Evolutionary conservation across 2,113 vertebrate genomes (phyloP).

Genomic region (human): DNA sequence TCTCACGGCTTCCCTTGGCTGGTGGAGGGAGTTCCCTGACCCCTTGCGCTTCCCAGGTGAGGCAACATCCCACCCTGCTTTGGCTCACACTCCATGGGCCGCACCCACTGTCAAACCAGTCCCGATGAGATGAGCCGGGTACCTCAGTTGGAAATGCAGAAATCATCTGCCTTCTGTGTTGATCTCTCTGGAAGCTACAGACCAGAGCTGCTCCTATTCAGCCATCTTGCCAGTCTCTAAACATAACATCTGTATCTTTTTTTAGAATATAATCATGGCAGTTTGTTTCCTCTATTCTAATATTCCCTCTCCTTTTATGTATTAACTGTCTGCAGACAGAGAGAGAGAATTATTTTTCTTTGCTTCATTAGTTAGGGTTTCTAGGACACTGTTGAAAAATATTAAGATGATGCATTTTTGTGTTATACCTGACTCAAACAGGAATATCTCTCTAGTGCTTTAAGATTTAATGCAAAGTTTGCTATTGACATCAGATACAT

Average conservation of each 20-base stretch:
- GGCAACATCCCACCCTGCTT: no score
- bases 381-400: background rate
- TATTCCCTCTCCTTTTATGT: background rate
- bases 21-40: no score
- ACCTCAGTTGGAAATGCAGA: no score
- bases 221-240: no score
- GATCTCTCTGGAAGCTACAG: no score
- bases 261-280: background rate
- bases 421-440: background rate
- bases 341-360: background rate
- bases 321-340: background rate
- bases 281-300: background rate
- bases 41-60: no score
- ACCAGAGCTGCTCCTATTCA: no score
- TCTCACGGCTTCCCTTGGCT: no score
- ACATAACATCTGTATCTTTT: background rate
- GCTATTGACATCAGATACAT: background rate
- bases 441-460: background rate
- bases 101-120: no score
- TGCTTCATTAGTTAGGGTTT: background rate
- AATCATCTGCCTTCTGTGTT: no score
- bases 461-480: constrained; percentile 46
- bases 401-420: background rate
- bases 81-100: no score
- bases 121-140: no score